A percentile compares a stretch with the other conserved stretches of the same genome.
Conservation (phyloP, 2,797 vertebrate species). For the Ceyx erithaca region DNA sequence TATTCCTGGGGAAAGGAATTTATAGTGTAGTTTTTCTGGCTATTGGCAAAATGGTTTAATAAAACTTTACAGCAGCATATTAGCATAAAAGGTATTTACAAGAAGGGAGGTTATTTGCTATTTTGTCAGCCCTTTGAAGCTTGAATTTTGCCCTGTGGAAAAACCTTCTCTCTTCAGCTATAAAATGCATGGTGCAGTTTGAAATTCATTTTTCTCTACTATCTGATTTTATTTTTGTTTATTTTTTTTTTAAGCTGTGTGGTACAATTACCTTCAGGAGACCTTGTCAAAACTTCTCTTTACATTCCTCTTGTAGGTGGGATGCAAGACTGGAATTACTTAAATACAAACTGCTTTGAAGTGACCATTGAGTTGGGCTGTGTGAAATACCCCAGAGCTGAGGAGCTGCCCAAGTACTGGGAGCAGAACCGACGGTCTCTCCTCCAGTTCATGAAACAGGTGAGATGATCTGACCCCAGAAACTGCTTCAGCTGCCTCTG, state of each 20-base stretch:
- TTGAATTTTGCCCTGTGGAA: background rate
- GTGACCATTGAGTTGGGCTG: slow-evolving; percentile 97
- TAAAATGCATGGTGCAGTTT: background rate
- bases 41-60: background rate
- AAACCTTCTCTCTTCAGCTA: background rate
- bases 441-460: slow-evolving; percentile 94
- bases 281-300: background rate
- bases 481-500: background rate
- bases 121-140: slow-evolving; percentile 18
- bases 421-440: slow-evolving; percentile 89
- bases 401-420: slow-evolving; percentile 91
- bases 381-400: slow-evolving; percentile 89
- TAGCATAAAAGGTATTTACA: slow-evolving; percentile 39
- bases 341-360: slow-evolving; percentile 98
- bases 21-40: slow-evolving; percentile 1
- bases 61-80: slow-evolving; percentile 23
- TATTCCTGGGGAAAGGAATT: slow-evolving; percentile 35
- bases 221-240: background rate
- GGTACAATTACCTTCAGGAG: background rate
- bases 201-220: background rate
- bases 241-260: background rate
- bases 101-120: background rate
- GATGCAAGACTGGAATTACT: slow-evolving; percentile 99
- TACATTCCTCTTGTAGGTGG: slow-evolving; percentile 83
- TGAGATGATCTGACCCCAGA: slow-evolving; percentile 40